Base-by-base conservation (phyloP, 2,888 invertebrate species). In the Cheilosia vernalis region DNA sequence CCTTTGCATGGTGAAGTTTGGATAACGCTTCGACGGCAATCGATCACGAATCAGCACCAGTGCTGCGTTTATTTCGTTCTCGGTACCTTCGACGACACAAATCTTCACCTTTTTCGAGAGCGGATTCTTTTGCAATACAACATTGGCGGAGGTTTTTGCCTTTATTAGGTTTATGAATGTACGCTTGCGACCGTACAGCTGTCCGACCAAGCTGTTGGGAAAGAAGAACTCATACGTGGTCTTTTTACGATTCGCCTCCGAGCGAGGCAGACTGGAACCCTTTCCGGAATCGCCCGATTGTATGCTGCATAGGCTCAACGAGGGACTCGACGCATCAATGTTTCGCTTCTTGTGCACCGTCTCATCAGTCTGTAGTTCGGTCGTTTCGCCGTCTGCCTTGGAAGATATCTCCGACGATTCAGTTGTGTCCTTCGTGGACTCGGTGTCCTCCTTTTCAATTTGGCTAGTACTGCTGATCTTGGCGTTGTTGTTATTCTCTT, bases 121-220 rank as follows among this genome's bases (percentile, higher is more conserved):
- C 15, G 96, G 96, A 93, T 97, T 96, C 89, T 95, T 90, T 87
- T 90, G 90, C n/a, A 98, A 94, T 87, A 94, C 93, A 63, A 98
- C 95, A 89, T 94, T 95, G 21, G 97, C 96, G 88, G 95, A 95
- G 2, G 97, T 96, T 90, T 95, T 95, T 37, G 94, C 93, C 91
- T 96, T 96, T 87, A 97, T 96, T 89, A 94, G 94, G 87, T 95
- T 95, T n/a, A 98, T 95, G 92, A 96, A 96, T 49, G 94, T 93
- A 53, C 98, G 98, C 88, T 95, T 94, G 89, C 95, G 95, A 49
- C 98, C 98, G 91, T 98, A 98, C 88, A 98, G 93, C 77, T 96
- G 94, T 19, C 98, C 98, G 79, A 98, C 97, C 87, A 97, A 93
- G 74, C 93, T 92, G 90, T 95, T 95, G 51, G 95, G 95, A 89